Percentiles rank a stretch among this genome's conserved stretches.
Conservation (phyloP, 2,888 invertebrate species). For the Lottia scabra region DNA sequence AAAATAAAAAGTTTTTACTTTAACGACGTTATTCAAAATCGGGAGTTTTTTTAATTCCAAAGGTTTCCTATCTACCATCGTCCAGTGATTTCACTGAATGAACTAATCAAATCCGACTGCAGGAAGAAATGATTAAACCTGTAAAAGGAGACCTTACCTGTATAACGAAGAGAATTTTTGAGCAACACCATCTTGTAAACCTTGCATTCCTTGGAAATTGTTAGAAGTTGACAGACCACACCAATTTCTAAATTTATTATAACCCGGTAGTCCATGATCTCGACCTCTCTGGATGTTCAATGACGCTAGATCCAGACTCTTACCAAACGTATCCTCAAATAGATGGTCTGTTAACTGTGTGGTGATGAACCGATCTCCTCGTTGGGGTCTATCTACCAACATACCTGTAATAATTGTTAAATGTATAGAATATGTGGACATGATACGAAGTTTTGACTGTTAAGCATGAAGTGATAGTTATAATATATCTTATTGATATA, state of each 20-base stretch:
- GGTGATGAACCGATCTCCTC: conserved; percentile 12
- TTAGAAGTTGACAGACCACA: conserved; percentile 50
- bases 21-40: too few species aligned
- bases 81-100: too few species aligned
- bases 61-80: too few species aligned
- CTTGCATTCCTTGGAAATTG: conserved; percentile 20
- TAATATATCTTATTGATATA: too few species aligned
- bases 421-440: too few species aligned
- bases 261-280: conserved; percentile 88
- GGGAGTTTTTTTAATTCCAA: too few species aligned
- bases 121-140: too few species aligned
- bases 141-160: background rate
- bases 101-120: too few species aligned
- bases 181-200: background rate
- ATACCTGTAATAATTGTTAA: background rate
- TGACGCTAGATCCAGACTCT: conserved; percentile 81
- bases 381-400: background rate
- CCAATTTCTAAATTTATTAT: conserved; percentile 76
- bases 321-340: conserved; percentile 73
- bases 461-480: too few species aligned
- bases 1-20: too few species aligned
- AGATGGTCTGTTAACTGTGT: conserved; percentile 79
- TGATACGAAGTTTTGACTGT: too few species aligned
- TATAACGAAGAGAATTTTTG: background rate
- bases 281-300: conserved; percentile 89